Base-by-base conservation (phyloP, 2,797 vertebrate genomes). In the Poeciliopsis presidionis region DNA sequence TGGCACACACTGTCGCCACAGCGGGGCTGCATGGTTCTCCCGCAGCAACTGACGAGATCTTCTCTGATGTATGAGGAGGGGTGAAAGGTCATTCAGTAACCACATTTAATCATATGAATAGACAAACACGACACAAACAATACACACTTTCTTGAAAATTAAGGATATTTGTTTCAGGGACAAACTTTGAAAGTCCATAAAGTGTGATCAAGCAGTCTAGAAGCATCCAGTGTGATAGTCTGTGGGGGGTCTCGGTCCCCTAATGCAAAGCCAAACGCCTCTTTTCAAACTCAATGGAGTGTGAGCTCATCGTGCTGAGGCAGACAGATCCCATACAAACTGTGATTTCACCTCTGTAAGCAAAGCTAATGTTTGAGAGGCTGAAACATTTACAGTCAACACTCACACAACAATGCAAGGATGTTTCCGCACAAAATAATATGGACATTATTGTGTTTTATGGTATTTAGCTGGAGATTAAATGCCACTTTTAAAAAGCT, bases 231-330 rank as follows among this genome's bases (percentile, higher is more conserved):
- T 85, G 43, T 81, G 80, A 82, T 82, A 81, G 88, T 61, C 85
- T 77, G 73, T 67, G 87, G 92, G 86, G 85, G 92, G 88, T 92
- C 89, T 83, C 84, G 55, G 85, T 87, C 92, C 86, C 84, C 78
- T 88, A 93, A 93, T 92, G 94, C 94, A 93, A 90, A 89, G 91
- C 92, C 86, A 95, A 95, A 94, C 92, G 79, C 90, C 91, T 78
- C 94, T 90, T 91, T 96, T 95, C 87, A 91, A 84, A 88, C 73
- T 91, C 95, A 95, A 90, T 94, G 92, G 93, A 84, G 91, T 95
- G 95, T 94, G 91, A 93, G 77, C 33, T 91, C 82, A 95, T 96
- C 94, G 83, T 92, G 97, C 96, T 96, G 94, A 91, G 92, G 90
- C 90, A 78, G 83, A 92, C 95, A 94, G 77, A 95, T 94, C 91